These are phyloP conservation scores for Hippoglossus stenolepis DNA, from an alignment of 2,113 vertebrate species.

Conservation along the genomic window DNA sequence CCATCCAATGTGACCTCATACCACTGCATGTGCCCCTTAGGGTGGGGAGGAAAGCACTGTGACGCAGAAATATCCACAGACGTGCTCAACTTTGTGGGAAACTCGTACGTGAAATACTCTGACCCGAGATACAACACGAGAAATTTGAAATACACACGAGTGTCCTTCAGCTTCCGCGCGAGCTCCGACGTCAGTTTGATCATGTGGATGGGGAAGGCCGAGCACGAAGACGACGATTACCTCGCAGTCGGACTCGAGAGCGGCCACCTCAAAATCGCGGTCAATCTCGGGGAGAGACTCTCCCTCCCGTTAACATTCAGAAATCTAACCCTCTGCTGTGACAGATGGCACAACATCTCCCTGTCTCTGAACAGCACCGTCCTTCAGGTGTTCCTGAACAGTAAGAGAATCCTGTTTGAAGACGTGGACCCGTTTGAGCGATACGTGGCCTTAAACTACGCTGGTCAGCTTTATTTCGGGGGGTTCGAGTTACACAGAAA, in stretches of 20 bases:
- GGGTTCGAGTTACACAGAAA: constrained; percentile 86
- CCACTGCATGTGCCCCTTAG: constrained; percentile 83
- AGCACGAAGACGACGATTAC: constrained; percentile 88
- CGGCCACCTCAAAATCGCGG: constrained; percentile 83
- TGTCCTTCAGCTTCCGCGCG: constrained; percentile 86
- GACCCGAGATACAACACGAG: constrained; percentile 83
- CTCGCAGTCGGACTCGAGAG: constrained; percentile 85
- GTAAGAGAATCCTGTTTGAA: constrained; percentile 78
- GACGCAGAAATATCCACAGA: constrained; percentile 73
- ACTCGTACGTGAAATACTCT: constrained; percentile 86
- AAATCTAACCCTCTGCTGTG: constrained; percentile 75
- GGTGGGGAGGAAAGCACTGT: constrained; percentile 85
- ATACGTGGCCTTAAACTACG: constrained; percentile 87
- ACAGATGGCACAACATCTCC: constrained; percentile 81
- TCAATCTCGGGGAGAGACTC: constrained; percentile 88
- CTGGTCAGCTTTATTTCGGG: constrained; percentile 86
- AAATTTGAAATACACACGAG: constrained; percentile 78
- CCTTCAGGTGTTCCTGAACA: constrained; percentile 83
- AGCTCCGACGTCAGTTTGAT: constrained; percentile 81
- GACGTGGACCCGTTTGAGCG: constrained; percentile 86
- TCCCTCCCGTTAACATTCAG: constrained; percentile 74
- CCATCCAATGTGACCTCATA: constrained; percentile 77
- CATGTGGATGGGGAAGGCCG: constrained; percentile 86
- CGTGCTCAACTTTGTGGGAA: constrained; percentile 82
- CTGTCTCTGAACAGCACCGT: constrained; percentile 84